These are phyloP conservation scores for Rhizoglyphus robini DNA, from an alignment of 1,140 invertebrate species.

Conservation along the genomic window DNA sequence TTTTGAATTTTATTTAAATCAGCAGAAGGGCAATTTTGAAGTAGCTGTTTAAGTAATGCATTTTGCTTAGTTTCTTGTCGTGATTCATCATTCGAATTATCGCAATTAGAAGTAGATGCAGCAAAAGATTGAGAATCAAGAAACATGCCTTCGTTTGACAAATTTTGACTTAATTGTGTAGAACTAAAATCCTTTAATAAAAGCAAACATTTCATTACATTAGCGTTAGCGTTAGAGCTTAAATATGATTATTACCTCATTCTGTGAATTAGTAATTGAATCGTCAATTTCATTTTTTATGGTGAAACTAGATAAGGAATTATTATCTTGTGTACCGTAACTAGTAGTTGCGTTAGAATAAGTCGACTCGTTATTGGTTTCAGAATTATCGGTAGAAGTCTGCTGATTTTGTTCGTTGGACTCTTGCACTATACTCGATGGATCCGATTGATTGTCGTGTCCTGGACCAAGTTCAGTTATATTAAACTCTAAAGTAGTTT, in stretches of 20 bases:
- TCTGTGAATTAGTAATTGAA: not conserved
- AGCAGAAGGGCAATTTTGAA: conserved; percentile 55
- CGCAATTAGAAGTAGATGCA: not conserved
- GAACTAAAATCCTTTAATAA: not conserved
- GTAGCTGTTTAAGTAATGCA: conserved; percentile 69
- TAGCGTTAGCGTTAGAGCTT: not conserved
- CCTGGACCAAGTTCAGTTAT: conserved; percentile 21
- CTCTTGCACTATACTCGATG: conserved; percentile 2
- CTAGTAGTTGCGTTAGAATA: not conserved
- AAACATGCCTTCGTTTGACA: not conserved
- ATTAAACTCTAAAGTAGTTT: conserved; percentile 18
- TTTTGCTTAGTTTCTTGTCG: conserved; percentile 44
- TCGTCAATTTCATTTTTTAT: not conserved
- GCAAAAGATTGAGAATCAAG: not conserved
- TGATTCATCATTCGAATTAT: not conserved
- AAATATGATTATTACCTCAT: not conserved
- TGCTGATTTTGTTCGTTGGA: not conserved
- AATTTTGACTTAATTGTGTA: not conserved
- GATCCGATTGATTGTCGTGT: conserved; percentile 19
- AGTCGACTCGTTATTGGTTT: not conserved
- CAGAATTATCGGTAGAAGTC: not conserved
- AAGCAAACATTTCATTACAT: not conserved
- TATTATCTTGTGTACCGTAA: not conserved
- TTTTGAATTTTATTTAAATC: conserved; percentile 20
- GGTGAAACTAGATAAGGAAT: not conserved